Base-by-base conservation (phyloP, 2,113 vertebrate genomes). In the Desmodus rotundus region DNA sequence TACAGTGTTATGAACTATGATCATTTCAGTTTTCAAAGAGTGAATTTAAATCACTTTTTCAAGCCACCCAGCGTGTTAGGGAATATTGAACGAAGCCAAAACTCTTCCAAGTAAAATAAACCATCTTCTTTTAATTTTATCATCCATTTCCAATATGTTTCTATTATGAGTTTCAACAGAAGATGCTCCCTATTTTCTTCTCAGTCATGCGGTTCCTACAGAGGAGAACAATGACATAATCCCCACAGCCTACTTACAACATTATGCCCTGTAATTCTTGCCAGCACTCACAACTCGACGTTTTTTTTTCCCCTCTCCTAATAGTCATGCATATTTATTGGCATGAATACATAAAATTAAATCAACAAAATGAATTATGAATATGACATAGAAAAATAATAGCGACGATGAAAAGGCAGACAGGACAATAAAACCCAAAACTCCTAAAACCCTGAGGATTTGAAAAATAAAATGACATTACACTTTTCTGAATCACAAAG, bases 41-140 rank as follows among this genome's bases (percentile, higher is more conserved):
- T 33, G 36, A 61, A 87, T 50, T 91, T 43, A 87, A 92, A 68
- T 87, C 31, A 84, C 43, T 67, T 86, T 91, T 63, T 17, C 81
- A 84, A 95, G 70, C 77, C 89, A 93, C 67, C 52, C 52, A 87
- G 0, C 41, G 54, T 93, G 58, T 81, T n/a, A 85, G 50, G 95
- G 43, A 94, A 87, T 96, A 72, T 67, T 95, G 65, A 94, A 93
- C 19, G 67, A 38, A 94, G 89, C 82, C 73, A n/a, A 93, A 87
- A 67, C 14, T 68, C 85, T 94, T 94, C 85, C 96, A 96, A 95
- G 84, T 80, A 94, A 97, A 97, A 94, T n/a, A 94, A 97, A 87
- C 45, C 8, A 8, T 41, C 5, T 61, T 47, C 86, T 88, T 85
- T 86, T 61, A 54, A 82, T 95, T 77, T 88, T 77, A 52, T 47